Percentiles rank a stretch among this genome's conserved stretches.
Evolutionary conservation across 2,888 invertebrate species (phyloP).

Genomic region (Baronia brevicornis): DNA sequence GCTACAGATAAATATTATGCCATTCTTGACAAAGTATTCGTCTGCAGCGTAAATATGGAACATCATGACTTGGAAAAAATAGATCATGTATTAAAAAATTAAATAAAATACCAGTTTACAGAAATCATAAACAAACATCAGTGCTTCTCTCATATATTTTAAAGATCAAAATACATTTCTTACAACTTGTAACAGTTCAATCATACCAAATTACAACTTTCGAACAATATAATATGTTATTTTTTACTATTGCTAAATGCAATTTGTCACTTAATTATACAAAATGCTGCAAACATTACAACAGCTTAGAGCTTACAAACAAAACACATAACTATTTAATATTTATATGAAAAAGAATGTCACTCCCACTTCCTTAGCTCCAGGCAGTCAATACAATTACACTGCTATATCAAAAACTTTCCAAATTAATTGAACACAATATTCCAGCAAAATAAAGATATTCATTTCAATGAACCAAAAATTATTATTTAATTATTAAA

Average conservation of each 20-base stretch:
- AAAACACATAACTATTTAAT: constrained; percentile 27
- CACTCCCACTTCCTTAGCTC: constrained; percentile 31
- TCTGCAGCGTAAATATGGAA: too few relatives aligned
- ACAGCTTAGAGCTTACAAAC: constrained; percentile 47
- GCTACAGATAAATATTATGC: too few relatives aligned
- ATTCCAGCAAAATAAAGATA: constrained; percentile 49
- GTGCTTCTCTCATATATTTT: constrained; percentile 65
- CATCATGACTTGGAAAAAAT: too few relatives aligned
- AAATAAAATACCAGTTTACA: constrained; percentile 16
- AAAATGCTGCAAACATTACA: constrained; percentile 56
- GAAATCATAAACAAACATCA: constrained; percentile 34
- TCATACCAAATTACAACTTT: constrained; percentile 65
- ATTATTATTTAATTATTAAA: constrained; percentile 64
- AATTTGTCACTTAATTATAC: constrained; percentile 51
- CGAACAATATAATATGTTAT: constrained; percentile 41
- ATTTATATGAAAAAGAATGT: constrained; percentile 25
- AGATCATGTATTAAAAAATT: too few relatives aligned
- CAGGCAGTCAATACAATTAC: constrained; percentile 17
- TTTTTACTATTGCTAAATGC: constrained; percentile 32
- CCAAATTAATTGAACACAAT: constrained; percentile 29
- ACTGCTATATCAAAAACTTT: constrained; percentile 25
- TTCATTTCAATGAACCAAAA: constrained; percentile 51
- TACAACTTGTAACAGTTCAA: constrained; percentile 68
- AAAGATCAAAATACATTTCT: constrained; percentile 73
- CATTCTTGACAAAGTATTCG: too few relatives aligned